Evolutionary conservation across 2,888 invertebrate species (phyloP), one percentile per base, ranked within the genome.

Genomic region (Nephrotoma flavescens): DNA sequence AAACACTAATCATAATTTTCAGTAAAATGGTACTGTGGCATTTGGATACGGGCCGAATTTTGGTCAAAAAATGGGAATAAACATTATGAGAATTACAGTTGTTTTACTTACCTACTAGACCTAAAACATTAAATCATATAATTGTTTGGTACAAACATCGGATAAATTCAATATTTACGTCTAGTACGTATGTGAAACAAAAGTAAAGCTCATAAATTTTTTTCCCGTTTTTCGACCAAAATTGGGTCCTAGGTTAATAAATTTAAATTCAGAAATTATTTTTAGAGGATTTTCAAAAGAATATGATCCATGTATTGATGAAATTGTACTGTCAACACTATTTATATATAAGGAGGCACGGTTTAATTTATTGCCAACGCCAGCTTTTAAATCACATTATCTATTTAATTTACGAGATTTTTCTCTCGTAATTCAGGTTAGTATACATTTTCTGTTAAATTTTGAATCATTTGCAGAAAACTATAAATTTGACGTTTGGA

Each of bases 351-450:
- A 97, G 90, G 93, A 95, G 89, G 96, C 97, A 87, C 94, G 96
- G 86, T 89, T 93, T n/a, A 95, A 95, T 91, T 93, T 99, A 87
- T 92, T 98, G 86, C 98, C 98, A 0, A 98, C 98, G 0, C 98
- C 98, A 0, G 93, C 96, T 0, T n/a, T n/a, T n/a, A 98, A 98
- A 90, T 97, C 97, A 0, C 98, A 98, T 91, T 98, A 99, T 90
- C 94, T 98, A 6, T 99, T 99, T 91, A 98, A 98, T 92, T 93
- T 99, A 88, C 93, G 98, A 88, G 98, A 99, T 91, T 98, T 98
- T 91, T 96, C 97, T 0, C 94, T 98, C 89, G 98, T 99, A 11
- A 96, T 99, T 89, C 92, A 86, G 57, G 86, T 86, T 5, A 52
- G 84, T 42, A 31, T 31, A 31, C 1, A n/a, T 15, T 52, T 19